Base-by-base conservation (phyloP, 2,113 vertebrate species). In the Holacanthus passer region DNA sequence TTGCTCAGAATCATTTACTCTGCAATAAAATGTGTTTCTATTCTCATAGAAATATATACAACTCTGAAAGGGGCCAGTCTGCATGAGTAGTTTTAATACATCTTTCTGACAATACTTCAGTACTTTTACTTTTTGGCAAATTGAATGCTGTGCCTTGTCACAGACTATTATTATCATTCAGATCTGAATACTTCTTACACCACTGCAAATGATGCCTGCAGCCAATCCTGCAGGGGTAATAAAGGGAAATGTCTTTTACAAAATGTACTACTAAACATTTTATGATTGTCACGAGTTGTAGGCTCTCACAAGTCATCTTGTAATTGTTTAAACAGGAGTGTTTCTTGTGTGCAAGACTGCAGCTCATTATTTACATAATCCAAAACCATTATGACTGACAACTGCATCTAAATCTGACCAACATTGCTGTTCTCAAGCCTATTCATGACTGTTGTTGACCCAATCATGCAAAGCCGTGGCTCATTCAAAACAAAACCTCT, bases 401-500 rank as follows among this genome's bases (percentile, higher is more conserved):
- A 63, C 63, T 35, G 70, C 31, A 19, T 52, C 48, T 29, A 73
- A 74, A 77, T 60, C 72, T 16, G 19, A 68, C 9, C 39, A 55
- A 41, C 50, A 24, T 37, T 70, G 24, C 80, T 76, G 22, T 63
- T 71, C 69, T 69, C 10, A 50, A 77, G 73, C 56, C 32, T 43
- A 5, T 73, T 63, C 31, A 8, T 65, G 47, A 64, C 37, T 24
- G 35, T 24, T 45, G 63, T 76, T 64, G 79, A 80, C 74, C 72
- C 62, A 53, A 37, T 77, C 65, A 71, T 45, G 39, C 64, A 72
- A 81, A 84, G 68, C 73, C 1, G 2, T n/a, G 55, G 17, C 53
- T 77, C 77, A 83, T 76, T 81, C 68, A 82, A 70, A 89, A 87
- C 85, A 90, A 88, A 86, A 71, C 52, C 62, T 62, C 50, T 62